Evolutionary conservation across 2,888 invertebrate genomes (phyloP), one percentile per base, ranked within the genome.

Genomic region (Argyresthia goedartella): DNA sequence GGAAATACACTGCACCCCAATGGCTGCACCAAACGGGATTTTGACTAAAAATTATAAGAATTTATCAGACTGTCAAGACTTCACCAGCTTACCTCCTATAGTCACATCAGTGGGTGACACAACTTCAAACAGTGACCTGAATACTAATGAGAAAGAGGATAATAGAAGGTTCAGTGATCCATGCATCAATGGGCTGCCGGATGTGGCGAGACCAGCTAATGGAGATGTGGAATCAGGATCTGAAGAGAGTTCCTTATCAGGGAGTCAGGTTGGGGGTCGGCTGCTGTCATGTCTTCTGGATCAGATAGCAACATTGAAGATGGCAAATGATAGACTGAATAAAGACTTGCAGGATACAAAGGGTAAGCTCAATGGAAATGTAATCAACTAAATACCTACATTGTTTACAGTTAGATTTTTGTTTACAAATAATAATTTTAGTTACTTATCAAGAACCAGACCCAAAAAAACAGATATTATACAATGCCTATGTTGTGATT

Each of bases 311-410:
- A 73, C 90, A 52, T 69, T 94, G 60, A 93, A 92, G 68, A 90
- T 92, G 61, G 88, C 89, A 53, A 94, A 94, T 76, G 89, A 91
- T 61, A 92, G 91, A 82, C 88, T 94, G 66, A 92, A 89, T 65
- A 90, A 91, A 69, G 93, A 94, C 69, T 87, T 94, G 61, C 89
- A 90, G 65, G 92, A 93, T 64, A 90, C 93, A 54, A 91, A 91
- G 87, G 90, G 92, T 86, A 85, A 76, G 72, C n/a, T 46, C 9
- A 9, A 14, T 10, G 6, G 25, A 25, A 25, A 4, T 4, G 3
- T 25, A 25, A 25, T 25, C 25, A 25, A 25, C 2, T 25, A 25
- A 25, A 25, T n/a, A n/a, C n/a, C n/a, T n/a, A n/a, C n/a, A n/a
- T n/a, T n/a, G n/a, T n/a, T n/a, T n/a, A n/a, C n/a, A n/a, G n/a